These are phyloP conservation scores for Pecten maximus DNA, from an alignment of 2,888 invertebrate genomes.

Conservation along the genomic window DNA sequence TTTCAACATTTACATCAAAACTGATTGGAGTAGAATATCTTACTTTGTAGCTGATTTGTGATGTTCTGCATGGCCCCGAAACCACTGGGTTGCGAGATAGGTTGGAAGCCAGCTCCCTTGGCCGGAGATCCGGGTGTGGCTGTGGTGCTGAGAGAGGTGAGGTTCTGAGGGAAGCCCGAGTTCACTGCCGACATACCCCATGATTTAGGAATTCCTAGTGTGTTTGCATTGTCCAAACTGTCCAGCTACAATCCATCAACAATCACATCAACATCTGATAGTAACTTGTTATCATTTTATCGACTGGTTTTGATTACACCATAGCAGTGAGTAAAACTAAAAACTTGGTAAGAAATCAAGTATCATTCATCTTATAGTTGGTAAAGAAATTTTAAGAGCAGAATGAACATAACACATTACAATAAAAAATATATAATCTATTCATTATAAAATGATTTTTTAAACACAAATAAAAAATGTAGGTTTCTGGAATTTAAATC, in stretches of 20 bases:
- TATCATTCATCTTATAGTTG: no score
- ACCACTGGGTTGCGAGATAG: conserved; percentile 58
- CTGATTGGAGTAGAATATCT: conserved; percentile 49
- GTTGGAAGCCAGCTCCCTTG: conserved; percentile 68
- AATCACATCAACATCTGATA: not conserved
- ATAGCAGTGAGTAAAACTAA: no score
- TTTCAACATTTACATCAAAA: not conserved
- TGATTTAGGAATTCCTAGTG: conserved; percentile 66
- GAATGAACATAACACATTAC: no score
- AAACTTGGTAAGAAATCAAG: no score
- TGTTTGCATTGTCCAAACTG: conserved; percentile 55
- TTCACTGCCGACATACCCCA: conserved; percentile 64
- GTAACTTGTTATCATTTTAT: not conserved
- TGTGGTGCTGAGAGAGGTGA: conserved; percentile 61
- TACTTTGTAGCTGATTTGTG: conserved; percentile 78
- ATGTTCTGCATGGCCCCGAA: conserved; percentile 72
- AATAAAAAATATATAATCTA: no score
- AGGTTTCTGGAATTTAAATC: no score
- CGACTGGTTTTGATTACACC: no score
- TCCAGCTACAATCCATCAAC: conserved; percentile 58
- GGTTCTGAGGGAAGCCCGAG: conserved; percentile 66
- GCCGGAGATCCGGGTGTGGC: conserved; percentile 79
- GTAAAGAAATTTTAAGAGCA: no score
- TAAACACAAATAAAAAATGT: no score
- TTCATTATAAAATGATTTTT: no score